These are phyloP conservation scores for Aurelia aurita complex sp. Pacific DNA, from an alignment of 30 jellyfish, hydroid and myxozoan species.

Conservation along the genomic window DNA sequence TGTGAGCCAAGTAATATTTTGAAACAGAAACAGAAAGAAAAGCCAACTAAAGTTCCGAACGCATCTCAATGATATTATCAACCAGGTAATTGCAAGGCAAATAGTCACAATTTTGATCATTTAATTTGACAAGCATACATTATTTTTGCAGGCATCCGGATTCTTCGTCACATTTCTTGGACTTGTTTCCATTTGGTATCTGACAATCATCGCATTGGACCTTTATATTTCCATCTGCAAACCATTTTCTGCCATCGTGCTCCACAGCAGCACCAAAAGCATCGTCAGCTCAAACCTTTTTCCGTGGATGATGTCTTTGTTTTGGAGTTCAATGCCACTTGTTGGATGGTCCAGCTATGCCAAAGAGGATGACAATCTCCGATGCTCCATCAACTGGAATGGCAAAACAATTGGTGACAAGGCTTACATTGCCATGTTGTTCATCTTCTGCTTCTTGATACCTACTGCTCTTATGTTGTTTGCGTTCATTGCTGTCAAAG, in stretches of 20 bases:
- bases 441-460: conserved; percentile 49
- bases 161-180: conserved; percentile 76
- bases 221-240: conserved; percentile 66
- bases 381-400: conserved; percentile 79
- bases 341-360: conserved; percentile 85
- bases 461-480: conserved; percentile 60
- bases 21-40: too few species aligned
- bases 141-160: conserved; percentile 56
- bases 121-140: background rate
- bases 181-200: conserved; percentile 62
- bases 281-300: conserved; percentile 13
- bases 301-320: conserved; percentile 56
- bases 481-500: conserved; percentile 34
- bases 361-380: conserved; percentile 46
- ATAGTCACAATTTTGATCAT: background rate
- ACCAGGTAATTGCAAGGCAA: too few species aligned
- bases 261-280: conserved; percentile 19
- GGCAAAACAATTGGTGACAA: conserved; percentile 30
- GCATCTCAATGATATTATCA: too few species aligned
- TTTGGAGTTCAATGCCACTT: conserved; percentile 76
- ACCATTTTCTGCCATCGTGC: conserved; percentile 40
- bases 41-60: too few species aligned
- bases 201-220: conserved; percentile 49
- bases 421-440: conserved; percentile 49
- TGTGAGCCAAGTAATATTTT: too few species aligned